These are phyloP conservation scores for Montipora cactus DNA, from an alignment of 64 coral and sea anemone species.

Conservation along the genomic window DNA sequence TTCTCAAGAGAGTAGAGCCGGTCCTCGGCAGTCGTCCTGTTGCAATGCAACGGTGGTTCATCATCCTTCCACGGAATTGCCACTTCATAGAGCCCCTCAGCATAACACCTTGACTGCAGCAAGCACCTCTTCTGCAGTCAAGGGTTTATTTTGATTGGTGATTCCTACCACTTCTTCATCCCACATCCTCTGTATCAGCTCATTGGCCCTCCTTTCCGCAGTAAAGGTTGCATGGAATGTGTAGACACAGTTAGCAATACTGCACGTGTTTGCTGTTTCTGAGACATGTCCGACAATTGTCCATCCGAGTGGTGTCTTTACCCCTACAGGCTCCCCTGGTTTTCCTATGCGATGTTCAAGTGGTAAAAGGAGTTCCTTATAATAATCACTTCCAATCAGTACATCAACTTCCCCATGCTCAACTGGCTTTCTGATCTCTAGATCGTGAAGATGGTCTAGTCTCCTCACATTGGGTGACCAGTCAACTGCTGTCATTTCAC, in stretches of 20 bases:
- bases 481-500: slow-evolving; percentile 14
- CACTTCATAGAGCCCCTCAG: slow-evolving; percentile 60
- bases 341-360: slow-evolving; percentile 28
- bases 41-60: slow-evolving; percentile 57
- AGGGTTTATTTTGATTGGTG: neutral
- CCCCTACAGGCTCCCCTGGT: slow-evolving; percentile 48
- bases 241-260: neutral
- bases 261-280: neutral
- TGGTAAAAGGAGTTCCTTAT: slow-evolving; percentile 54
- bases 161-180: slow-evolving; percentile 64
- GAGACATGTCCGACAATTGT: slow-evolving; percentile 14
- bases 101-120: slow-evolving; percentile 49
- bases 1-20: slow-evolving; percentile 49
- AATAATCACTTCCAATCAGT: slow-evolving; percentile 52
- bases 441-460: neutral
- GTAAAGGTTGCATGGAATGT: slow-evolving; percentile 11
- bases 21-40: slow-evolving; percentile 33
- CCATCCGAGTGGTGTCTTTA: slow-evolving; percentile 64
- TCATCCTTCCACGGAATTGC: slow-evolving; percentile 61
- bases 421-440: slow-evolving; percentile 45
- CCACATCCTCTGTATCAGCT: slow-evolving; percentile 72
- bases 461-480: slow-evolving; percentile 16
- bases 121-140: slow-evolving; percentile 25
- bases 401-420: slow-evolving; percentile 52
- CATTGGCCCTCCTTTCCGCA: slow-evolving; percentile 9